phyloP scores from a whole-genome alignment of 2,113 vertebrate genomes.

The Mungos mungo region DNA sequence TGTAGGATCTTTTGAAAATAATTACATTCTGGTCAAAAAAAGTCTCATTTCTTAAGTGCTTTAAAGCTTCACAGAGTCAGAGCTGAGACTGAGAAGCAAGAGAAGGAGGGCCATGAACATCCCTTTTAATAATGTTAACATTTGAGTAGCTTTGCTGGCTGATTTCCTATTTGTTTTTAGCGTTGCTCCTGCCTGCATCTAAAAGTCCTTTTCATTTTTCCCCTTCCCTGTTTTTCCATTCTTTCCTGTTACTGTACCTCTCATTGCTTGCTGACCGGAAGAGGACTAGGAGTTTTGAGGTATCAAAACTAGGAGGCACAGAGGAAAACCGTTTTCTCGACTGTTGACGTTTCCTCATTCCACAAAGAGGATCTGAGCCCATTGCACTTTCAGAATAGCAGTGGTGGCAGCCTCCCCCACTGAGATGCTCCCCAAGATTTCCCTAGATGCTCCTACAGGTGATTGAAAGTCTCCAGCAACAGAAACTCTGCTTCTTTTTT shows the following conservation, averaged over 20 bases:
- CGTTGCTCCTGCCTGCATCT: neutral
- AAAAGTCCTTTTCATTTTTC: neutral
- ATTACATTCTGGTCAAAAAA: neutral
- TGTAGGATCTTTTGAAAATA: neutral
- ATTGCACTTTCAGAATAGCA: neutral
- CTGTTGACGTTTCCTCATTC: neutral
- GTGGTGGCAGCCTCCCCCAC: neutral
- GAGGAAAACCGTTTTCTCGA: neutral
- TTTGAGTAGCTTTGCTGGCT: neutral
- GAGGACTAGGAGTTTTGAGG: neutral
- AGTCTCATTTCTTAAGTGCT: neutral
- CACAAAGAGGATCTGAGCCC: neutral
- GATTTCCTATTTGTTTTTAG: neutral
- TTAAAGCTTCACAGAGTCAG: neutral
- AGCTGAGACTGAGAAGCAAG: neutral
- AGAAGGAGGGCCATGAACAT: neutral
- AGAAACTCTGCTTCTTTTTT: neutral
- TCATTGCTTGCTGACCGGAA: neutral
- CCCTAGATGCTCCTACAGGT: neutral
- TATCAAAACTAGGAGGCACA: neutral
- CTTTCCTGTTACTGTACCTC: neutral
- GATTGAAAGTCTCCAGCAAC: conserved; percentile 3
- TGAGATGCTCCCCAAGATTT: neutral
- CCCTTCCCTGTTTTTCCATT: neutral
- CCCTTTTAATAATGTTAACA: neutral